Evolutionary conservation across 30 jellyfish, hydroid and myxozoan genomes (phyloP), one percentile per base, ranked within the genome.

Genomic region (Pseudorhiza aurosa): DNA sequence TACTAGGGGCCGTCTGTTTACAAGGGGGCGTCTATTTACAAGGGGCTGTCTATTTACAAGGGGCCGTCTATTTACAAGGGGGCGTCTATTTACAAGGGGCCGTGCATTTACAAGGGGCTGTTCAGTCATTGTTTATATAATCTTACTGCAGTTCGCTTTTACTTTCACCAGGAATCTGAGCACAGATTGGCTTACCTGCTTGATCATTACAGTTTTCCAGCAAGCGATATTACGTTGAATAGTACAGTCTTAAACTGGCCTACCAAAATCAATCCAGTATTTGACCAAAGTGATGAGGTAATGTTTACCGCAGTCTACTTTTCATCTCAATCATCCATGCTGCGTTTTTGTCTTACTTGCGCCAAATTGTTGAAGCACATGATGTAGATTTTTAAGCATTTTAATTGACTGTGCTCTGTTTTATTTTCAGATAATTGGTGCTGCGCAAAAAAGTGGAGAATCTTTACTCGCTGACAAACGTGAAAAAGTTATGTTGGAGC

Each of bases 261-360:
- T 12, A 75, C 84, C 8, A 40, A 85, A 22, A 85, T 92, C 74
- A 85, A 59, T 36, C 98, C 98, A 1, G 89, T 92, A 15, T 92
- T 92, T 53, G 96, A 85, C 69, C 82, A 92, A 28, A 81, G 98
- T 85, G 98, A 92, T 62, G 93, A 92, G 96, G 98, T 92, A 81
- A 15, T 42, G 51, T 3, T 44, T 65, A 27, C 73, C 29, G 29
- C 8, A 21, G 49, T 72, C 1, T 37, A 47, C 10, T 3, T 9
- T 64, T 64, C 58, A 64, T 0, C 59, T 56, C 1, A 2, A 15
- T 29, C 11, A 49, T 49, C 63, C 29, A 2, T 49, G 6, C 22
- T 49, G 63, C n/a, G 4, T 42, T 42, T 42, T 57, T 42, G n/a
- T 46, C 60, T 46, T 46, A 11, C 19, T 46, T 12, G 14, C 18